These are phyloP conservation scores for Drymonia ruficornis DNA, from an alignment of 2,888 invertebrate genomes.

Conservation along the genomic window DNA sequence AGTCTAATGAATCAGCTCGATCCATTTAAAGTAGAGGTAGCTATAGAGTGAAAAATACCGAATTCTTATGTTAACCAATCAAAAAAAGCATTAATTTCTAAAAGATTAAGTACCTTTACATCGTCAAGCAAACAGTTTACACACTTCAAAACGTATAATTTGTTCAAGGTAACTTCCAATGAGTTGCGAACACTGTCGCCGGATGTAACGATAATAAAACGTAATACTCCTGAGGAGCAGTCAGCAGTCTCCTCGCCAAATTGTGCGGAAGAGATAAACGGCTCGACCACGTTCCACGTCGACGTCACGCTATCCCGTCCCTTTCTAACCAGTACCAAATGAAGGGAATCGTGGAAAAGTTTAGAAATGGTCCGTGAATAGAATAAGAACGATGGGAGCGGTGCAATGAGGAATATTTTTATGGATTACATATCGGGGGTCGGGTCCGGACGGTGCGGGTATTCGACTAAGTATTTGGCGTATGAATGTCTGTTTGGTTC, in stretches of 20 bases:
- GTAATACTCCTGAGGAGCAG: constrained; percentile 30
- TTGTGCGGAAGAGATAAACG: constrained; percentile 59
- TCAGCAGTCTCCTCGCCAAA: constrained; percentile 32
- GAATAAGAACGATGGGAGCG: constrained; percentile 18
- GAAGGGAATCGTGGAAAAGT: neutral
- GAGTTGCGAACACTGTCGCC: constrained; percentile 13
- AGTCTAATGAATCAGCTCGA: too few relatives aligned
- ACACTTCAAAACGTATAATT: too few relatives aligned
- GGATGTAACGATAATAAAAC: constrained; percentile 30
- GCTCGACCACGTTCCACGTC: constrained; percentile 3
- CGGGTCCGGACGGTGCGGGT: constrained; percentile 12
- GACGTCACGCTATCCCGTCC: neutral
- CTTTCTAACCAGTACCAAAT: neutral
- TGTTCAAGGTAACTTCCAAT: constrained; percentile 4
- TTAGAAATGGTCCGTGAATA: constrained; percentile 7
- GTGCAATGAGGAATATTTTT: constrained; percentile 19
- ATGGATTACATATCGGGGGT: constrained; percentile 25
- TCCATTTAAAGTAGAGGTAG: too few relatives aligned
- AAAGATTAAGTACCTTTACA: too few relatives aligned
- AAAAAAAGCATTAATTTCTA: too few relatives aligned
- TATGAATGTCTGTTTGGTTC: too few relatives aligned
- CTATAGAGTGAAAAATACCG: too few relatives aligned
- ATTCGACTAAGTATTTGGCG: constrained; percentile 18
- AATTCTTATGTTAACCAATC: too few relatives aligned
- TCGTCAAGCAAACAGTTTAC: too few relatives aligned